Percentiles rank a stretch among this genome's conserved stretches.
These are phyloP conservation scores for Miniopterus natalensis DNA, from an alignment of 2,113 vertebrate species.

Conservation along the genomic window DNA sequence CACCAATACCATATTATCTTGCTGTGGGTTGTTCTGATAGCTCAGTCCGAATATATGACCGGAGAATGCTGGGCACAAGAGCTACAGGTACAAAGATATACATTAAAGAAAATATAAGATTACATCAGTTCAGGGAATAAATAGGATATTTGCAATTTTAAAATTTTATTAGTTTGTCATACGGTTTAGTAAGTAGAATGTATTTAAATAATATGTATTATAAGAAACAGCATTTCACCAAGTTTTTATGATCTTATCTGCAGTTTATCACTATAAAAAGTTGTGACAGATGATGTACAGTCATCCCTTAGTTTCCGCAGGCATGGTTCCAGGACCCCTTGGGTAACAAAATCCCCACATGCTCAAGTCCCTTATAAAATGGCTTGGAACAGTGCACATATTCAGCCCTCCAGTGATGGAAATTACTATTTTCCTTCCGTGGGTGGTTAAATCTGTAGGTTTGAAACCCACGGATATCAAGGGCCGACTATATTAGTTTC, in stretches of 20 bases:
- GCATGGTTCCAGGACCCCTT: no score
- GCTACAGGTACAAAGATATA: slow-evolving; percentile 91
- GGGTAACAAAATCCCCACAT: neutral
- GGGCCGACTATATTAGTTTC: neutral
- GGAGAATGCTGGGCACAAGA: slow-evolving; percentile 97
- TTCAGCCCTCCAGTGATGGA: neutral
- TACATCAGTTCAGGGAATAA: neutral
- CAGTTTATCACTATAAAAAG: neutral
- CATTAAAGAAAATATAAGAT: neutral
- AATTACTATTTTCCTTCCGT: neutral
- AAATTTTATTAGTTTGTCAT: slow-evolving; percentile 1
- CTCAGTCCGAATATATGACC: slow-evolving; percentile 98
- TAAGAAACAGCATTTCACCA: slow-evolving; percentile 22
- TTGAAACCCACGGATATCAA: neutral
- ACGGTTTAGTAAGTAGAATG: slow-evolving; percentile 14
- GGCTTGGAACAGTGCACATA: no score
- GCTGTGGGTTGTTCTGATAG: slow-evolving; percentile 99
- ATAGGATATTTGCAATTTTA: neutral
- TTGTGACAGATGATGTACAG: neutral
- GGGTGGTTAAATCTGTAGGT: neutral
- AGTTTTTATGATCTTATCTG: neutral
- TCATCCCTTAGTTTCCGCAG: neutral
- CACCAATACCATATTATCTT: slow-evolving; percentile 96
- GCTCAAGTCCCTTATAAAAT: neutral
- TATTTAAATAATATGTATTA: slow-evolving; percentile 12